A percentile compares a stretch with the other conserved stretches of the same genome.
These are phyloP conservation scores for Babyrousa celebensis DNA, from an alignment of 2,797 vertebrate genomes.

Conservation along the genomic window DNA sequence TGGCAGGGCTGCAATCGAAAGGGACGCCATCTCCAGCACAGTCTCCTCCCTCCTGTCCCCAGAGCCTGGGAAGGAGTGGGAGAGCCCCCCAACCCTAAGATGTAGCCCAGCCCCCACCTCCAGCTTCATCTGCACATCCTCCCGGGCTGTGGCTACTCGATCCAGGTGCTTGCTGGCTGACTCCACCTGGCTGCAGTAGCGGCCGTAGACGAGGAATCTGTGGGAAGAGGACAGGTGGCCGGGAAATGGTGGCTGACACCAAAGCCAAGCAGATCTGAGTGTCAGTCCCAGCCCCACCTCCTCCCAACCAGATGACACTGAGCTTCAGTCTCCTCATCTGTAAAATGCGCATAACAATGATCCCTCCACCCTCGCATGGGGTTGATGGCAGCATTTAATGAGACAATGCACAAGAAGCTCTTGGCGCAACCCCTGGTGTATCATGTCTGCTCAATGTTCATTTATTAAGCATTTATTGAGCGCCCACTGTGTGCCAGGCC, in stretches of 20 bases:
- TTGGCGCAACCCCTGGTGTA: not conserved
- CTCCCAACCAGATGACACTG: not conserved
- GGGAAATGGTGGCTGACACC: not conserved
- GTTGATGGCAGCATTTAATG: not conserved
- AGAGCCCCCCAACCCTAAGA: not conserved
- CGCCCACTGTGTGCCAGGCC: not conserved
- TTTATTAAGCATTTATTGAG: not conserved
- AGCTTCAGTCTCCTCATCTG: not conserved
- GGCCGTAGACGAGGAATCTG: slow-evolving; percentile 95
- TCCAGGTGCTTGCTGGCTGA: slow-evolving; percentile 95
- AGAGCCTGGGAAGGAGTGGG: not conserved
- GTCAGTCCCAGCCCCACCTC: not conserved
- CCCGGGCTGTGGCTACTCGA: slow-evolving; percentile 90
- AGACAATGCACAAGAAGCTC: not conserved
- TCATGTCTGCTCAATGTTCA: not conserved
- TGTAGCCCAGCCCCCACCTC: slow-evolving; percentile 90
- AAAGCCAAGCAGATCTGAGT: not conserved
- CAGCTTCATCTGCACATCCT: slow-evolving; percentile 96
- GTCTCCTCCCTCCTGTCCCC: not conserved
- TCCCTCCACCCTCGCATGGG: not conserved
- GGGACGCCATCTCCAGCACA: not conserved
- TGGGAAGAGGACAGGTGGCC: not conserved
- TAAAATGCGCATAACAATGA: not conserved
- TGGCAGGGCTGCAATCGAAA: not conserved
- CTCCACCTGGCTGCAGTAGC: slow-evolving; percentile 97